Conservation (phyloP, 2,888 invertebrate species). For the Papilio demoleus region DNA sequence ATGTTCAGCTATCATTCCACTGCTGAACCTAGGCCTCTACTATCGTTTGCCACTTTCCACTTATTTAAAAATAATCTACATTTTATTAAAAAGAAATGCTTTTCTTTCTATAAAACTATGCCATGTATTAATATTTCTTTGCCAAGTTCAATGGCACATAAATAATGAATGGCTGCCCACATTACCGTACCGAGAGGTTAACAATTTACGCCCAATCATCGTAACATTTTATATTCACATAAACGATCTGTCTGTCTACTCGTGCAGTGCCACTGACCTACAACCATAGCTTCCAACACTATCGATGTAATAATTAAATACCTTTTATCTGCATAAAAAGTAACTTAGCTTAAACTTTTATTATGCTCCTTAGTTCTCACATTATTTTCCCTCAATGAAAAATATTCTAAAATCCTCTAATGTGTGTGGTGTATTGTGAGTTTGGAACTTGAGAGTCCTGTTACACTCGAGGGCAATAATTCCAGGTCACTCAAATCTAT, state of each 20-base stretch:
- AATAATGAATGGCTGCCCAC: slow-evolving; percentile 47
- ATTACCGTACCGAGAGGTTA: slow-evolving; percentile 50
- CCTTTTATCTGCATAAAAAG: slow-evolving; percentile 24
- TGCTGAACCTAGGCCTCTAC: too few relatives aligned
- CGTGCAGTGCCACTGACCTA: slow-evolving; percentile 59
- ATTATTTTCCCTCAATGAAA: too few relatives aligned
- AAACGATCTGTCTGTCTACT: slow-evolving; percentile 47
- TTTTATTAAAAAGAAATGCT: not conserved
- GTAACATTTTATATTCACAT: slow-evolving; percentile 51
- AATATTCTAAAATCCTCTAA: too few relatives aligned
- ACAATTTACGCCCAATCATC: slow-evolving; percentile 59
- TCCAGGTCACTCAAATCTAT: too few relatives aligned
- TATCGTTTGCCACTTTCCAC: not conserved
- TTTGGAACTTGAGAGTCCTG: too few relatives aligned
- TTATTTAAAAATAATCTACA: not conserved
- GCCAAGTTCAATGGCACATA: slow-evolving; percentile 66
- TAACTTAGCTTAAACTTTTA: too few relatives aligned
- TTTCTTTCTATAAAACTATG: not conserved
- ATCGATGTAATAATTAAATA: slow-evolving; percentile 8
- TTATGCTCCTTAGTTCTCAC: too few relatives aligned
- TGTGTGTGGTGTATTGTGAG: too few relatives aligned
- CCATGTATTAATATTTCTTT: slow-evolving; percentile 13
- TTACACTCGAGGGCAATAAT: too few relatives aligned
- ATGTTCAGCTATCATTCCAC: too few relatives aligned
- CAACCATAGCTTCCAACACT: slow-evolving; percentile 40